Evolutionary conservation across 2,797 vertebrate genomes (phyloP).

Genomic region (Fratercula arctica): DNA sequence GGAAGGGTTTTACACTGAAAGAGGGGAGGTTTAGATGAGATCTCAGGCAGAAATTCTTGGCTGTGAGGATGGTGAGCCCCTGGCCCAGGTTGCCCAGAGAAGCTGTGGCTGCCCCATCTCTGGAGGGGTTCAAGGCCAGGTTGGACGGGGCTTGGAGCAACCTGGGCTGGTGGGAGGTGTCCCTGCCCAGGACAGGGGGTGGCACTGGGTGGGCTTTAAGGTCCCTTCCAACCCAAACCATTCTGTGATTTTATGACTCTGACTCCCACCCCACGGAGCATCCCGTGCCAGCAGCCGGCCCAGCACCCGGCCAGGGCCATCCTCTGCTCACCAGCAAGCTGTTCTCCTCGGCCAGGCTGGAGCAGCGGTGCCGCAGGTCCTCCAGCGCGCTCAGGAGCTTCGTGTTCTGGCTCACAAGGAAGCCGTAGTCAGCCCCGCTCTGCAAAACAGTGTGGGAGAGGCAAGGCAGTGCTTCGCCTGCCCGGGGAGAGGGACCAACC

Average conservation of each 20-base stretch:
- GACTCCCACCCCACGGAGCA: neutral
- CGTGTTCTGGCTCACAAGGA: conserved; percentile 86
- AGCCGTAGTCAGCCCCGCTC: conserved; percentile 50
- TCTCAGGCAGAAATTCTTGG: too few relatives aligned
- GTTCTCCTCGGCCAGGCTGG: conserved; percentile 91
- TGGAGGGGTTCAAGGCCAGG: too few relatives aligned
- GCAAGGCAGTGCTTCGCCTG: neutral
- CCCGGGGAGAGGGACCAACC: accelerated
- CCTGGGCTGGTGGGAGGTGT: neutral
- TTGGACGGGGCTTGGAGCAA: too few relatives aligned
- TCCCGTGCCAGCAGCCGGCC: accelerated
- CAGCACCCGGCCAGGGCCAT: neutral
- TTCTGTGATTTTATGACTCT: neutral
- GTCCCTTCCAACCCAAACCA: neutral
- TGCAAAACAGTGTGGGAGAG: neutral
- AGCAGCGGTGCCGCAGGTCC: conserved; percentile 88
- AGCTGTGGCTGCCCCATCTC: too few relatives aligned
- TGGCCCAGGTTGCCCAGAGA: too few relatives aligned
- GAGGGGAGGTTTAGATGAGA: too few relatives aligned
- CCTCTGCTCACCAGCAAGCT: conserved; percentile 86
- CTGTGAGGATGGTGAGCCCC: too few relatives aligned
- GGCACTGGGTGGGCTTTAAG: neutral
- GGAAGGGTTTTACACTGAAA: too few relatives aligned
- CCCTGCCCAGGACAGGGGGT: neutral
- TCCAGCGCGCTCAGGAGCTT: conserved; percentile 88